phyloP scores from a whole-genome alignment of 2,888 invertebrate species.

The Pachydiplax longipennis region DNA sequence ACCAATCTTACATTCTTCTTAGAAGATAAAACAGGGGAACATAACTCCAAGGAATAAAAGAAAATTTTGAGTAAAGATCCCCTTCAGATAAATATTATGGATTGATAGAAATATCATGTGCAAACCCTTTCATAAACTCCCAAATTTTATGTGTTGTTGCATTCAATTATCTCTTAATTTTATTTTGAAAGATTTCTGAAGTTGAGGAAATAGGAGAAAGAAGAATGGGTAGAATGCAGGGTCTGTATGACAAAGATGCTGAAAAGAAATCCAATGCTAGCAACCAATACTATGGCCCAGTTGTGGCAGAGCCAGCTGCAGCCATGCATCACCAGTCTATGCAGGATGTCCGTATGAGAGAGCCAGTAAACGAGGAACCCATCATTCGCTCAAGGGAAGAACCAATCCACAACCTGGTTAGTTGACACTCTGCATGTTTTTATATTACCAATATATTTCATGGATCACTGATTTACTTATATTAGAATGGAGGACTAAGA shows the following conservation, averaged over 20 bases:
- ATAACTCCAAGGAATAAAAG: neutral
- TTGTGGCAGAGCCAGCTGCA: constrained; percentile 61
- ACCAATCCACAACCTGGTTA: neutral
- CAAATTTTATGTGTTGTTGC: too few relatives aligned
- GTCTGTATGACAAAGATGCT: constrained; percentile 4
- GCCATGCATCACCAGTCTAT: constrained; percentile 59
- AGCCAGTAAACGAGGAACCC: constrained; percentile 16
- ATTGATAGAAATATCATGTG: too few relatives aligned
- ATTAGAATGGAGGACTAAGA: too few relatives aligned
- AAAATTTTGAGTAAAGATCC: neutral
- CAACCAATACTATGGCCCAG: constrained; percentile 25
- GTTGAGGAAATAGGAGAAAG: constrained; percentile 16
- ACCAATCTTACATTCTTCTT: too few relatives aligned
- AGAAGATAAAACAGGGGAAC: neutral
- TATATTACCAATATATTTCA: neutral
- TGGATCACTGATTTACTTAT: neutral
- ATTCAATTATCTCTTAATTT: neutral
- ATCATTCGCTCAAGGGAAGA: neutral
- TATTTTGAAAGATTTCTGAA: neutral
- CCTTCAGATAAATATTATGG: too few relatives aligned
- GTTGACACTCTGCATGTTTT: neutral
- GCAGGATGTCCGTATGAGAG: constrained; percentile 30
- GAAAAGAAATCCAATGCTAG: neutral
- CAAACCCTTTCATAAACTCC: too few relatives aligned
- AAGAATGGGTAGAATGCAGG: constrained; percentile 7